Conservation (phyloP, 2,888 invertebrate genomes). For the Lydus trimaculatus region DNA sequence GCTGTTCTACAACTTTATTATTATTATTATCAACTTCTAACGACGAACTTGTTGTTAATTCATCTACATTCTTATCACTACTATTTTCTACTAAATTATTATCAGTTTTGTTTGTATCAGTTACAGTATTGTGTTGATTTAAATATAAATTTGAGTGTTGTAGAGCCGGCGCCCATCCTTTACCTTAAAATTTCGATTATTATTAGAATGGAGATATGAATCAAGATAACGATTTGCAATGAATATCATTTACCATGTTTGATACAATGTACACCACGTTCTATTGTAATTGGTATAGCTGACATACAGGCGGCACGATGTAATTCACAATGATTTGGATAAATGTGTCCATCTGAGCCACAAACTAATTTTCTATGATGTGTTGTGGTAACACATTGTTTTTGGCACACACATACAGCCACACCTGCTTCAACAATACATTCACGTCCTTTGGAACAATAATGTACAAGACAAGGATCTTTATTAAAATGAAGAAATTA, state of each 20-base stretch:
- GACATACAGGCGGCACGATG: constrained; percentile 69
- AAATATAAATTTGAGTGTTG: constrained; percentile 44
- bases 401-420: constrained; percentile 69
- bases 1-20: background rate
- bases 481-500: constrained; percentile 6
- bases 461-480: constrained; percentile 71
- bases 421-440: constrained; percentile 64
- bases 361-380: constrained; percentile 68
- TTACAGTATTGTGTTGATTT: constrained; percentile 43
- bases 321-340: constrained; percentile 73
- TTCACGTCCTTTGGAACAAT: constrained; percentile 72
- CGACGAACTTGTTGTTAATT: background rate
- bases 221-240: background rate
- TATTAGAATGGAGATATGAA: too few relatives aligned
- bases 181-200: constrained; percentile 50
- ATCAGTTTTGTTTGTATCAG: constrained; percentile 33
- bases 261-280: constrained; percentile 64
- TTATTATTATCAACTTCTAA: background rate
- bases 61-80: background rate
- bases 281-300: constrained; percentile 64
- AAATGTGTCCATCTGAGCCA: constrained; percentile 72
- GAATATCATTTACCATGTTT: constrained; percentile 54
- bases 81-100: constrained; percentile 33
- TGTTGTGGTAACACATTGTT: constrained; percentile 63
- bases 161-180: constrained; percentile 56